Percentiles rank a stretch among this genome's conserved stretches.
Evolutionary conservation across 2,113 vertebrate species (phyloP).

Genomic region (Pituophis catenifer): DNA sequence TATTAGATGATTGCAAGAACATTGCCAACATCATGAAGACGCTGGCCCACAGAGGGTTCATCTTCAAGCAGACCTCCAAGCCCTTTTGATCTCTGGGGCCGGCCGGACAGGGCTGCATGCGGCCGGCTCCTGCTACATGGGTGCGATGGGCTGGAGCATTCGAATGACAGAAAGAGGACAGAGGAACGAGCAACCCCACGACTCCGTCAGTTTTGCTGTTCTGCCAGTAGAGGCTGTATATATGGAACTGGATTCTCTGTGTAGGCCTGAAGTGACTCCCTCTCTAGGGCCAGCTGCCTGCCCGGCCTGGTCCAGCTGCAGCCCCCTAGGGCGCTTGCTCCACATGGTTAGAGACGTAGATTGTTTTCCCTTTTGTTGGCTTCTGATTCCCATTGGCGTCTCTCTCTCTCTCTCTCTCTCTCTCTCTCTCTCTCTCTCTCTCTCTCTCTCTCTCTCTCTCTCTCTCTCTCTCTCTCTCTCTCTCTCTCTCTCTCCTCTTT

Average conservation of each 20-base stretch:
- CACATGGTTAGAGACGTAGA: constrained; percentile 69
- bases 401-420: constrained; percentile 44
- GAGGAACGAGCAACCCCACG: constrained; percentile 57
- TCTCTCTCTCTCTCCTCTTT: constrained; percentile 43
- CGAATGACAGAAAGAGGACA: constrained; percentile 62
- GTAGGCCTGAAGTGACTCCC: constrained; percentile 72
- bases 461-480: constrained; percentile 44
- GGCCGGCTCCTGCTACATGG: constrained; percentile 65
- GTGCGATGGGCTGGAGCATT: constrained; percentile 67
- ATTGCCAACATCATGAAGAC: constrained; percentile 87
- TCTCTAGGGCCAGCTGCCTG: constrained; percentile 70
- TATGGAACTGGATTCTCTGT: constrained; percentile 70
- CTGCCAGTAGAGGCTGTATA: constrained; percentile 72
- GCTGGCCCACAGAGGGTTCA: constrained; percentile 80
- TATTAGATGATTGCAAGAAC: constrained; percentile 80
- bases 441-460: constrained; percentile 38
- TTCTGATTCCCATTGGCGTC: constrained; percentile 52
- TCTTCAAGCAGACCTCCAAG: constrained; percentile 84
- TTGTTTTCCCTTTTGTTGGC: constrained; percentile 64
- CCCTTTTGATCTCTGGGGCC: constrained; percentile 76
- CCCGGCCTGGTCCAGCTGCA: constrained; percentile 65
- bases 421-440: background rate
- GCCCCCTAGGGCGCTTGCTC: constrained; percentile 67
- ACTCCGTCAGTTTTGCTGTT: constrained; percentile 68
- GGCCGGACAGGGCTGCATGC: constrained; percentile 71